Base-by-base conservation (phyloP, 2,797 vertebrate genomes). In the Poeciliopsis gracilis region DNA sequence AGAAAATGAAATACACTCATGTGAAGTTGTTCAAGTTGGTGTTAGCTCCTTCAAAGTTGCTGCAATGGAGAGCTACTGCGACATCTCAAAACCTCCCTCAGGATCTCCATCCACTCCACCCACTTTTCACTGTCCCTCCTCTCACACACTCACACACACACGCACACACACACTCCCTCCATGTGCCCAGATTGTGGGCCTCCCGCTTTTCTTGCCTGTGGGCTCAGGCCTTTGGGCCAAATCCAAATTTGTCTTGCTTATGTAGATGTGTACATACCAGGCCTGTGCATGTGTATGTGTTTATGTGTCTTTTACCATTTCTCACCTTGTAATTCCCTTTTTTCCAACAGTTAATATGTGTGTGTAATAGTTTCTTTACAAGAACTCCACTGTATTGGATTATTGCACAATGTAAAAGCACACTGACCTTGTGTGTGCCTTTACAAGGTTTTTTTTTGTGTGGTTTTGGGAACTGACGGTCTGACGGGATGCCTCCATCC, bases 61-160 rank as follows among this genome's bases (percentile, higher is more conserved):
- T 90, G 87, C 88, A 91, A 77, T 90, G 84, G 79, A 89, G 85
- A 82, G 81, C 85, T 90, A 84, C 76, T 86, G 79, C 92, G 88
- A 92, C 91, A 94, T 92, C 92, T 93, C 90, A 87, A 91, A 92
- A 89, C 90, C 88, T 89, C 63, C 85, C 93, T 87, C 84, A 87
- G 84, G 84, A 91, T 67, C 82, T 83, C 82, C 93, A 89, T 90
- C 93, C 85, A 67, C 73, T 57, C 90, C 93, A 89, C 93, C 92
- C 92, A 89, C 90, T 90, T 90, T 78, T 86, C 80, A 80, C 88
- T 87, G 91, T 83, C 88, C 93, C 90, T 92, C 92, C 93, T 89
- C 91, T 79, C 67, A 67, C 20, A 49, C 36, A 30, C 5, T 55
- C 61, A 80, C 87, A 83, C 76, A 80, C 49, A 51, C 49, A 33